phyloP scores from a whole-genome alignment of 2,113 vertebrate species.

The Megalops atlanticus region DNA sequence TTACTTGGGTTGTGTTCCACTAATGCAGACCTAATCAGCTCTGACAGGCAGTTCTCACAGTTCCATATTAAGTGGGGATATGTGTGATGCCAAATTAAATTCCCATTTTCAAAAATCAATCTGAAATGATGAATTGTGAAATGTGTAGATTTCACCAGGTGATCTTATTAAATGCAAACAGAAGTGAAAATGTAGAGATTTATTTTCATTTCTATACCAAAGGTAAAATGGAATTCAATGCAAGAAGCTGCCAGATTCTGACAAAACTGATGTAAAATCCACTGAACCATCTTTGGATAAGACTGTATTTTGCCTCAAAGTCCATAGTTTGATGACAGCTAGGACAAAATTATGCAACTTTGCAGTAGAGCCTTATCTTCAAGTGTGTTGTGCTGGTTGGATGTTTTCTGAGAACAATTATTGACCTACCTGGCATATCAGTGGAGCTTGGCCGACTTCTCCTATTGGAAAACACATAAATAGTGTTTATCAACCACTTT shows the following conservation, averaged over 20 bases:
- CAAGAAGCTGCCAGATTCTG: too few relatives aligned
- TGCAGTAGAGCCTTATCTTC: constrained; percentile 20
- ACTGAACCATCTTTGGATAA: too few relatives aligned
- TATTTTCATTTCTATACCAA: too few relatives aligned
- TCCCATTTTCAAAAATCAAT: not conserved
- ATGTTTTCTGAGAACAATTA: constrained; percentile 13
- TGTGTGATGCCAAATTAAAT: not conserved
- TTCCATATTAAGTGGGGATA: not conserved
- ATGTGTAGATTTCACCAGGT: not conserved
- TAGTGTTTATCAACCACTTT: constrained; percentile 22
- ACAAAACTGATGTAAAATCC: too few relatives aligned
- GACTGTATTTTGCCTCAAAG: too few relatives aligned
- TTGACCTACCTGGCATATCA: constrained; percentile 66
- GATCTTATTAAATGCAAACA: not conserved
- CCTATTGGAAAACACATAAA: constrained; percentile 58
- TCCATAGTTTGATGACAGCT: not conserved
- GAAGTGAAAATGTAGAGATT: too few relatives aligned
- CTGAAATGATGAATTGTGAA: not conserved
- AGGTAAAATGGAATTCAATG: too few relatives aligned
- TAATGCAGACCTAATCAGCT: not conserved
- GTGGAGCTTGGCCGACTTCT: constrained; percentile 29
- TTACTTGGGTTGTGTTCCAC: not conserved
- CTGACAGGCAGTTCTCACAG: not conserved
- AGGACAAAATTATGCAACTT: not conserved
- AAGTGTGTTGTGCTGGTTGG: constrained; percentile 13